phyloP scores from a whole-genome alignment of 2,888 invertebrate genomes.

The Uropetala carovei region DNA sequence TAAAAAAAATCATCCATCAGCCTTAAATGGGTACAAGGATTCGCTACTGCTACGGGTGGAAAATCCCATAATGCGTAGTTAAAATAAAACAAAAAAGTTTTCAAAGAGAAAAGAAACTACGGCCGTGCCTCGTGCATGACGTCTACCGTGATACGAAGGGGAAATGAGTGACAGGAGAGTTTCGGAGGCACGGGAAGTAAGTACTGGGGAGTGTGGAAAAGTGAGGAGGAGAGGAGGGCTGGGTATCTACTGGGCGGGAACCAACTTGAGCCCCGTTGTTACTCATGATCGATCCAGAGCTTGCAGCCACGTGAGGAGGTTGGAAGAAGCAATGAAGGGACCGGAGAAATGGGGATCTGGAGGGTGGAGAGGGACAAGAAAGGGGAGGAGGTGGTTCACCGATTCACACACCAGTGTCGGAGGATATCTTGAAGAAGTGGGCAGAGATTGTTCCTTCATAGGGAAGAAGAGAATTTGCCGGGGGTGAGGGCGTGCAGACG shows the following conservation, averaged over 20 bases:
- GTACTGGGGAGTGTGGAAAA: neutral
- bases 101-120: neutral
- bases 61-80: neutral
- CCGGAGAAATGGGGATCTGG: neutral
- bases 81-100: neutral
- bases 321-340: neutral
- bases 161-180: neutral
- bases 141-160: neutral
- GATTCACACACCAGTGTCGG: neutral
- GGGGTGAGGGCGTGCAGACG: constrained; percentile 38
- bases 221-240: constrained; percentile 9
- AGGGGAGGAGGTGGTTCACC: constrained; percentile 37
- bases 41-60: too few species aligned
- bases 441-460: constrained; percentile 50
- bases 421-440: constrained; percentile 52
- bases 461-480: neutral
- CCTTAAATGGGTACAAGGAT: too few species aligned
- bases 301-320: constrained; percentile 54
- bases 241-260: neutral
- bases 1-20: too few species aligned
- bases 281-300: constrained; percentile 55
- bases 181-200: neutral
- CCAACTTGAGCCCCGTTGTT: constrained; percentile 60
- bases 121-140: neutral
- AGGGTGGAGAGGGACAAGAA: neutral